phyloP scores from a whole-genome alignment of 2,797 vertebrate species.

The Nasua narica region DNA sequence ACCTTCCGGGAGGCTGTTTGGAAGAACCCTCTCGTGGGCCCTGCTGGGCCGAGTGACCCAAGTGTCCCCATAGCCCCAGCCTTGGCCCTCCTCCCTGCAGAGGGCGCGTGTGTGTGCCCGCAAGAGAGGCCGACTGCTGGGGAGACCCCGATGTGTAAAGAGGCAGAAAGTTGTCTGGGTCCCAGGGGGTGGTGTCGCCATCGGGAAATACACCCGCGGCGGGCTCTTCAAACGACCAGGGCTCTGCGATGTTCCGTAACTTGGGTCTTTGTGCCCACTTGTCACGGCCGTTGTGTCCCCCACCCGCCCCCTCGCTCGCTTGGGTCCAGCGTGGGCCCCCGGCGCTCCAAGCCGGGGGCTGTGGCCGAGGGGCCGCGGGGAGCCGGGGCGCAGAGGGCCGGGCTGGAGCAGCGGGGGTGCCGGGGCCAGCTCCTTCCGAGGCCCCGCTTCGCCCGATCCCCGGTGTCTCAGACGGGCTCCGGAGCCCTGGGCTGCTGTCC shows the following conservation, averaged over 20 bases:
- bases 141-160: background rate
- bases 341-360: background rate
- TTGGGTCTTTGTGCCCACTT: background rate
- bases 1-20: background rate
- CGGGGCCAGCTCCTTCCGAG: fast-evolving
- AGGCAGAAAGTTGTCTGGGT: background rate
- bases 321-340: background rate
- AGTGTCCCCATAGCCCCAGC: background rate
- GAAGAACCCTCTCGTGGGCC: background rate
- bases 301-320: background rate
- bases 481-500: background rate
- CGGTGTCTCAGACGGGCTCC: background rate
- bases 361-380: fast-evolving
- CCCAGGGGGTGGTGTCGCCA: background rate
- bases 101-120: background rate
- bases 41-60: background rate
- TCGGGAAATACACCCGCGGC: background rate
- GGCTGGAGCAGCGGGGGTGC: fast-evolving
- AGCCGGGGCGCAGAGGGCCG: too few relatives aligned
- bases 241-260: background rate
- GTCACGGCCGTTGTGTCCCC: background rate
- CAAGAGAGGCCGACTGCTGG: background rate
- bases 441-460: background rate
- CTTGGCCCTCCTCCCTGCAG: fast-evolving
- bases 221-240: background rate